Percentiles rank a stretch among this genome's conserved stretches.
Evolutionary conservation across 2,888 invertebrate species (phyloP).

Genomic region (Microctonus brassicae): DNA sequence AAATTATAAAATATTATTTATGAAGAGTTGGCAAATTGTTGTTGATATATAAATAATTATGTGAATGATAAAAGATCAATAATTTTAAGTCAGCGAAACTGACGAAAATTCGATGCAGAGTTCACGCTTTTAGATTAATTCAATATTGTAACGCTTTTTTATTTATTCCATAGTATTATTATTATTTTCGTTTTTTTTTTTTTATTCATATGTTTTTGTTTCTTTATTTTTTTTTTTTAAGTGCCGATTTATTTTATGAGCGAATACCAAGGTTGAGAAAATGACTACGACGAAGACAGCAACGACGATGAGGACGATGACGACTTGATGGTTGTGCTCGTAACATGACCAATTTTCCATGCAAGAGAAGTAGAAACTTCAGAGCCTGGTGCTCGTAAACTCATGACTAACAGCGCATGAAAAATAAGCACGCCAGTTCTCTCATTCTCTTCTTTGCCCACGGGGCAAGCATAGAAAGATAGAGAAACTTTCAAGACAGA

Average conservation of each 20-base stretch:
- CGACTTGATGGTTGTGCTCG: constrained; percentile 11
- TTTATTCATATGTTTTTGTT: neutral
- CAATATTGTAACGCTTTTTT: neutral
- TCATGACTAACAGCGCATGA: constrained; percentile 40
- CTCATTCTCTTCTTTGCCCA: neutral
- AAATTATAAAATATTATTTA: neutral
- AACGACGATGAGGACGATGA: neutral
- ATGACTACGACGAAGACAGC: neutral
- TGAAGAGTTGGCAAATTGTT: neutral
- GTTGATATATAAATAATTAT: neutral
- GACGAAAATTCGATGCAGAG: constrained; percentile 25
- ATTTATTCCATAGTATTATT: too few relatives aligned
- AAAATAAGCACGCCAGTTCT: constrained; percentile 33
- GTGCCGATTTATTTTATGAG: neutral
- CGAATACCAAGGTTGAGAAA: neutral
- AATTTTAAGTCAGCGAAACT: neutral
- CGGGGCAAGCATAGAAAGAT: neutral
- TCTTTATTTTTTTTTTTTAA: neutral
- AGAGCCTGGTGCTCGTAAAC: constrained; percentile 33
- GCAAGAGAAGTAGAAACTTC: constrained; percentile 30
- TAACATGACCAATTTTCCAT: constrained; percentile 19
- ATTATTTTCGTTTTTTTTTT: neutral
- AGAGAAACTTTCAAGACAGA: neutral
- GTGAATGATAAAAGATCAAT: neutral
- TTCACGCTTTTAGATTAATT: constrained; percentile 33